phyloP scores from a whole-genome alignment of 2,888 invertebrate species.

The Conops quadrifasciatus region DNA sequence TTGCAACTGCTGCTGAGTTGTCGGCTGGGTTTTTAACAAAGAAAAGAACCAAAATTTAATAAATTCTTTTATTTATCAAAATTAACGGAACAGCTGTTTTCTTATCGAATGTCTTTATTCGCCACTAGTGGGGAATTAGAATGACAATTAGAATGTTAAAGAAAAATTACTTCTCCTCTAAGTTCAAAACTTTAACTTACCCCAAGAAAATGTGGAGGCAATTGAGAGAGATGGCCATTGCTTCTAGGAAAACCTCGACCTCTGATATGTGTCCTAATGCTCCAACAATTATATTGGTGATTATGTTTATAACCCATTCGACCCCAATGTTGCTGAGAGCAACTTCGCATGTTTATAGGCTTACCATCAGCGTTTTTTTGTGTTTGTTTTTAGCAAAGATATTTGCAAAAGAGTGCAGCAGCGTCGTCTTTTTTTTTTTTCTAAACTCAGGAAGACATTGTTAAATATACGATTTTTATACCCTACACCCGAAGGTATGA shows the following conservation, averaged over 20 bases:
- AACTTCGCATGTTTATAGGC: slow-evolving; percentile 4
- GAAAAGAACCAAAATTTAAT: too few species aligned
- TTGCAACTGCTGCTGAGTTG: too few species aligned
- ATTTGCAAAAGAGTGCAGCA: neutral
- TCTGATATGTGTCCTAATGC: neutral
- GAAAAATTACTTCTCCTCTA: neutral
- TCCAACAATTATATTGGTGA: too few species aligned
- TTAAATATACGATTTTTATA: neutral
- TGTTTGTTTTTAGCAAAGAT: slow-evolving; percentile 2
- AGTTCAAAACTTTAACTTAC: neutral
- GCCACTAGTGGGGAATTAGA: neutral
- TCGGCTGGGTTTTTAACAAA: too few species aligned
- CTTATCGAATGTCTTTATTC: too few species aligned
- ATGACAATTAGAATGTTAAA: neutral
- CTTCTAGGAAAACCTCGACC: neutral
- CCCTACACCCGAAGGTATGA: neutral
- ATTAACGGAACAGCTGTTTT: too few species aligned
- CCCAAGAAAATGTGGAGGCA: neutral
- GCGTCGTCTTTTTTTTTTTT: neutral
- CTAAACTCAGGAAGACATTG: neutral
- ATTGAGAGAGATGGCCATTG: neutral
- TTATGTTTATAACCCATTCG: too few species aligned
- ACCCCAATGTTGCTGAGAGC: slow-evolving; percentile 1
- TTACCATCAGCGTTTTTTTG: slow-evolving; percentile 2
- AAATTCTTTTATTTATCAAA: too few species aligned